Evolutionary conservation across 2,797 vertebrate species (phyloP).

Genomic region (Manis pentadactyla): DNA sequence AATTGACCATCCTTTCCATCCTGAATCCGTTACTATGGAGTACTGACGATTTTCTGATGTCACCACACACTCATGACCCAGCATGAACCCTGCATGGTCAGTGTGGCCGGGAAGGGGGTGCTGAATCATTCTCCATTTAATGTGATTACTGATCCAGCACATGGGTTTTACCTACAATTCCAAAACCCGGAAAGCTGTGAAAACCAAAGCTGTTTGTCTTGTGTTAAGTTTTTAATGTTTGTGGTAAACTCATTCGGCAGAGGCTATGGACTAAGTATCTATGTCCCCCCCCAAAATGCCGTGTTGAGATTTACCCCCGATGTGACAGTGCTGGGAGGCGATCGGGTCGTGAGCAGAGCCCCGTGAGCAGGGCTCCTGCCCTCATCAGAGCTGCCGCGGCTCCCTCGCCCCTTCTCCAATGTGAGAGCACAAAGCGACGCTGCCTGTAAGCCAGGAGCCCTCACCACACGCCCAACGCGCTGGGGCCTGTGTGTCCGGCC

Average conservation of each 20-base stretch:
- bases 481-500: neutral
- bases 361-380: neutral
- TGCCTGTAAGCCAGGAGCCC: neutral
- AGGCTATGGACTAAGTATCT: no score
- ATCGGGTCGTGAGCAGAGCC: neutral
- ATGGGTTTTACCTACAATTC: neutral
- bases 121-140: neutral
- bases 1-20: neutral
- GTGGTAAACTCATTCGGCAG: neutral
- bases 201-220: neutral
- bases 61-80: neutral
- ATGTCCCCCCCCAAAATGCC: neutral
- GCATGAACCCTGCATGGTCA: neutral
- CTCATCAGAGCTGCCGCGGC: neutral
- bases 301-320: neutral
- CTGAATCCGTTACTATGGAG: neutral
- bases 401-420: neutral
- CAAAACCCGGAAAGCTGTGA: neutral
- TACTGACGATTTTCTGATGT: neutral
- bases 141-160: neutral
- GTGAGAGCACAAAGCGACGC: neutral
- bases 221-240: neutral
- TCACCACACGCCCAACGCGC: neutral
- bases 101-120: neutral
- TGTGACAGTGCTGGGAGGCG: neutral